A percentile compares a stretch with the other conserved stretches of the same genome.
These are phyloP conservation scores for Drosophila seclusa DNA, from an alignment of 2,888 invertebrate genomes.

Conservation along the genomic window DNA sequence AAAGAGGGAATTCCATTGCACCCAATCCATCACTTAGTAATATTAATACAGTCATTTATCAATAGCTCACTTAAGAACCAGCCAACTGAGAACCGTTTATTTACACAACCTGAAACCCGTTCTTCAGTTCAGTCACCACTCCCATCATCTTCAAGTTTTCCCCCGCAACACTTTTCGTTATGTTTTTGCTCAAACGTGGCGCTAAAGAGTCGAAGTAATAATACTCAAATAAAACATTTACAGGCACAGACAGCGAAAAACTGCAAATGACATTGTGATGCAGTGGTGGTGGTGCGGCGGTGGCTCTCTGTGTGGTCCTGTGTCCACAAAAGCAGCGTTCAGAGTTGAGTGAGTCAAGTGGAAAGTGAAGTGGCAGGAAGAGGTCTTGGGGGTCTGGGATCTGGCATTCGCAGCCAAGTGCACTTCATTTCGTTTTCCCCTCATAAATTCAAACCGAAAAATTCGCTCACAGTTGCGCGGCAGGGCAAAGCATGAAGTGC, in stretches of 20 bases:
- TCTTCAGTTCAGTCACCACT: background rate
- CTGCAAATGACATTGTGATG: constrained; percentile 70
- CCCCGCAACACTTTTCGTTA: constrained; percentile 18
- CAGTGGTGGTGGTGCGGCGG: constrained; percentile 14
- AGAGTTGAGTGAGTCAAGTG: constrained; percentile 74
- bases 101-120: constrained; percentile 31
- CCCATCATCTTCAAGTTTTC: background rate
- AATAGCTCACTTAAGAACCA: constrained; percentile 24
- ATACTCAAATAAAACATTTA: constrained; percentile 78
- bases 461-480: constrained; percentile 52
- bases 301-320: constrained; percentile 9
- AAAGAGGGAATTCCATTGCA: background rate
- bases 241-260: constrained; percentile 75
- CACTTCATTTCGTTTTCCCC: constrained; percentile 71
- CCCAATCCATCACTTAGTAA: background rate
- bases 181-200: constrained; percentile 40
- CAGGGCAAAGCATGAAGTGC: constrained; percentile 48
- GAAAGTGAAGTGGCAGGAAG: constrained; percentile 57
- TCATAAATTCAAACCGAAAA: constrained; percentile 76
- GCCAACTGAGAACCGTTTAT: constrained; percentile 25
- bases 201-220: constrained; percentile 76
- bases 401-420: constrained; percentile 55
- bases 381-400: background rate
- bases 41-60: constrained; percentile 15
- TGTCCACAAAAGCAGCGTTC: constrained; percentile 63